Evolutionary conservation across 2,113 vertebrate genomes (phyloP), one percentile per base, ranked within the genome.

Genomic region (Malurus alboscapulatus): DNA sequence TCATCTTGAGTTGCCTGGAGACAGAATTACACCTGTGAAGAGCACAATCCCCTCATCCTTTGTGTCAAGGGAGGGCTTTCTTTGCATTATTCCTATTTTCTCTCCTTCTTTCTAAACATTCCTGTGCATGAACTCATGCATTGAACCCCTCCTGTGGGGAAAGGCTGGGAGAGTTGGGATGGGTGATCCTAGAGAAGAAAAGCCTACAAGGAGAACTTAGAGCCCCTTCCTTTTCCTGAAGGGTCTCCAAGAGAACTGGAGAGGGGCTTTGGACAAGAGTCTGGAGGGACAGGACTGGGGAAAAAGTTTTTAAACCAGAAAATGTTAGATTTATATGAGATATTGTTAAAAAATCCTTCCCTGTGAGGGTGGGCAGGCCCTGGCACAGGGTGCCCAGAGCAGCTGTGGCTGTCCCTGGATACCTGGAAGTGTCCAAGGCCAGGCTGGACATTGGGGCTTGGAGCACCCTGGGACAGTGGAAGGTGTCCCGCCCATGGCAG

Each of bases 391-490:
- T 89, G 2, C 3, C 10, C 48, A 44, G 72, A 63, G 72, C 0
- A 71, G 57, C 10, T 77, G 79, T 15, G 65, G 50, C 32, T 84
- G 42, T 22, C 13, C 15, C 34, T 61, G 36, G 19, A 57, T 29
- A 32, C 36, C 36, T 77, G 36, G 22, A 0, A 71, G 32, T 12
- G 50, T 1, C 57, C 63, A n/a, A 38, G 22, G 26, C 12, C 48
- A 55, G 55, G 48, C 0, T 76, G 87, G 54, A 75, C 0, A 0
- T 38, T 38, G 38, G 34, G 10, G 26, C 18, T 71, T 29, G 32
- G 50, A 84, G 8, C 27, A 38, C 0, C 19, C 36, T 78, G 58
- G 27, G 29, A 12, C 0, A 1, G 32, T 10, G 51, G 36, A 1
- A 84, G 5, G 7, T 17, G 32, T 17, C 50, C 27, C 32, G 63